Conservation (phyloP, 1,140 invertebrate species). For the Tetranychus urticae region DNA sequence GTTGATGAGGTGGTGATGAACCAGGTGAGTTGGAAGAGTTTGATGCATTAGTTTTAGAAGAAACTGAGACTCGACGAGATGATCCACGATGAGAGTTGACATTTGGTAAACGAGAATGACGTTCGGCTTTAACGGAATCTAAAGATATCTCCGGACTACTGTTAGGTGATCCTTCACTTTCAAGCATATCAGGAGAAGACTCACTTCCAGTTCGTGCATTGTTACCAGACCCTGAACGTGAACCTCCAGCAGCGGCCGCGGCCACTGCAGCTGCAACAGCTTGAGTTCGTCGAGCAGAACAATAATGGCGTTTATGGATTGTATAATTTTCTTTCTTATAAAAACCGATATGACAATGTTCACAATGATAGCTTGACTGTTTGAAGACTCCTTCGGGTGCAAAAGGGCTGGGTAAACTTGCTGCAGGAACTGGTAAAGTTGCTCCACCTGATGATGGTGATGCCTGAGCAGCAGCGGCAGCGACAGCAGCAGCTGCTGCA, state of each 20-base stretch:
- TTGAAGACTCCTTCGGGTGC: background rate
- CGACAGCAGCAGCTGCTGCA: conserved; percentile 15
- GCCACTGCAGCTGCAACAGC: background rate
- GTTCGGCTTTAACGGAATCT: background rate
- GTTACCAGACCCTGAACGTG: background rate
- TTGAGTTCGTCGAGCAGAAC: conserved; percentile 27
- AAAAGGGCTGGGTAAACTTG: background rate
- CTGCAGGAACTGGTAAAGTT: background rate
- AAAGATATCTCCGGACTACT: background rate
- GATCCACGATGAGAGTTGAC: too few relatives aligned
- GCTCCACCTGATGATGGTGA: background rate
- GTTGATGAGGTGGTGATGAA: conserved; percentile 6
- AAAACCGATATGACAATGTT: conserved; percentile 90
- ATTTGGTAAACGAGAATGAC: background rate
- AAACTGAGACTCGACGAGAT: background rate
- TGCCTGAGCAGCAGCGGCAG: background rate
- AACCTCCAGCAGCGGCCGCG: background rate
- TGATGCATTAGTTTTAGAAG: background rate
- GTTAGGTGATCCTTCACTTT: background rate
- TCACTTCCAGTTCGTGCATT: background rate
- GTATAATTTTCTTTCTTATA: conserved; percentile 84
- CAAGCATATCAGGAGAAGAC: background rate
- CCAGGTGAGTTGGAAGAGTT: background rate
- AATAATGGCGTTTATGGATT: conserved; percentile 81
- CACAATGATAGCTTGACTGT: conserved; percentile 47